Evolutionary conservation across 2,797 vertebrate species (phyloP).

Genomic region (Microctenopoma lineatum): DNA sequence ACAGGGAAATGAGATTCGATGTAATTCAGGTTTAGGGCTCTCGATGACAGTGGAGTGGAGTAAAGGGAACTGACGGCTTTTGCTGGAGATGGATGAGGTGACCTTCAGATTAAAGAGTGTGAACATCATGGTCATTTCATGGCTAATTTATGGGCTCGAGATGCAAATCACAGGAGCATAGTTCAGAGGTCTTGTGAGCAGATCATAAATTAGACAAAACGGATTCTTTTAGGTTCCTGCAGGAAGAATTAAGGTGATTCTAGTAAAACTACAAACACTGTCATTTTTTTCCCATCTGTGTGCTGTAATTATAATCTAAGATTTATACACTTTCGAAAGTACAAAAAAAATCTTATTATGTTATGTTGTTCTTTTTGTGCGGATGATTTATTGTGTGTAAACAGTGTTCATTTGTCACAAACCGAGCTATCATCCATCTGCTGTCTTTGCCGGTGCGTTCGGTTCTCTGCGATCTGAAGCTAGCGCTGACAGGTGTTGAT

Average conservation of each 20-base stretch:
- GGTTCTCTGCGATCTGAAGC: too few species aligned
- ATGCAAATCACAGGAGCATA: constrained; percentile 15
- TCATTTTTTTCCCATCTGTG: too few species aligned
- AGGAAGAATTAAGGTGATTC: too few species aligned
- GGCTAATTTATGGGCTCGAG: constrained; percentile 14
- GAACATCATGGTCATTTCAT: constrained; percentile 18
- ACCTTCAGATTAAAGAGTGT: constrained; percentile 30
- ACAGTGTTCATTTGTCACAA: background rate
- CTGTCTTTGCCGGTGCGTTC: background rate
- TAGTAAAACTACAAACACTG: too few species aligned
- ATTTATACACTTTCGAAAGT: background rate
- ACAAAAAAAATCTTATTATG: too few species aligned
- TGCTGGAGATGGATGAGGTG: constrained; percentile 27
- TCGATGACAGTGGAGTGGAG: constrained; percentile 9
- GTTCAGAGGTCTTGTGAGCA: background rate
- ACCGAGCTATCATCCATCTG: constrained; percentile 16
- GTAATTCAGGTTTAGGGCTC: constrained; percentile 23
- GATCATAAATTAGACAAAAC: background rate
- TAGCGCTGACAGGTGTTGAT: constrained; percentile 28
- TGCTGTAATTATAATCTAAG: too few species aligned
- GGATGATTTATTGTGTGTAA: background rate
- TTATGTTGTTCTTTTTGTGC: too few species aligned
- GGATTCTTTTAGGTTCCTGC: background rate
- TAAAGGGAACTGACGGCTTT: background rate
- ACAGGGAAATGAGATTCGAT: constrained; percentile 17